Evolutionary conservation across 2,888 invertebrate genomes (phyloP), one percentile per base, ranked within the genome.

Genomic region (Agriopis aurantiaria): DNA sequence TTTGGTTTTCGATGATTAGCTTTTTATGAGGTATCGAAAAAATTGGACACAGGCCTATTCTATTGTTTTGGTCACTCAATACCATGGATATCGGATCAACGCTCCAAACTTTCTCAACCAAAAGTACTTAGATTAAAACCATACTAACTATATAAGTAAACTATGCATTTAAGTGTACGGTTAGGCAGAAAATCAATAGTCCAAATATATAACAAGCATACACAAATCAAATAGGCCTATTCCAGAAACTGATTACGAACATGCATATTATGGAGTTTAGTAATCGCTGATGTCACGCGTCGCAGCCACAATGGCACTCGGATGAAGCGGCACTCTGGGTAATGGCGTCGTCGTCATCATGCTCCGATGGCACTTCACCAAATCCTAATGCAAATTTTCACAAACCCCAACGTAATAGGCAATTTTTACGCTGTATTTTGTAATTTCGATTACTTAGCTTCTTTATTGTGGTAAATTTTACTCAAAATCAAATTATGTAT

Each of bases 211-310:
- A n/a, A n/a, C n/a, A n/a, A 23, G 17, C 17, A 23, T 23, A 0
- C 17, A 23, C 17, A 23, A 23, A 23, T 23, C 17, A 23, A 23
- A n/a, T n/a, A 49, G 23, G 51, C 46, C 55, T 65, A 41, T 45
- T 23, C 57, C 23, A 64, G 8, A 57, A 12, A 33, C 12, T 51
- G 48, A 60, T 48, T 53, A 55, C 49, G 40, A 69, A 69, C 69
- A 69, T 68, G 79, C 81, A 82, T 82, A 80, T 81, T 80, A 74
- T 23, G 17, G 17, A 67, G 79, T 75, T 82, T 76, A 85, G 80
- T 82, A 84, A 81, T 83, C 82, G 85, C 85, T 85, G 87, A 87
- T 82, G 85, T 86, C 86, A 86, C 64, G 69, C 52, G 66, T 55
- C 49, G 60, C 67, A 71, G 73, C 67, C 80, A 80, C 84, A 81